Conservation (phyloP, 2,797 vertebrate species). For the Coccyzus lansbergi region DNA sequence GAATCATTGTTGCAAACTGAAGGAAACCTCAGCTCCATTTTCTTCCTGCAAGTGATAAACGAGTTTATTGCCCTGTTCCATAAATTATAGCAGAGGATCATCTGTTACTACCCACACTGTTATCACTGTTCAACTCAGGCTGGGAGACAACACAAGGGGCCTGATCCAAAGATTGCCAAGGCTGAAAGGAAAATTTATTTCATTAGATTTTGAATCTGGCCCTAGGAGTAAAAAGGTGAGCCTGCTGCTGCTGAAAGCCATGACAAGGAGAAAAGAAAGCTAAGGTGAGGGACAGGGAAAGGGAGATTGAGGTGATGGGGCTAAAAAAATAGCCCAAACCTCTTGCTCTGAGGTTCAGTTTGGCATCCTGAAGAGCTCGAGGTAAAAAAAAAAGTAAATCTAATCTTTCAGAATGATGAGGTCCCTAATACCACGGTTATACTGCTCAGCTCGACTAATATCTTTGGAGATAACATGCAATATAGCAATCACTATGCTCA, state of each 20-base stretch:
- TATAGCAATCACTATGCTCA: not conserved
- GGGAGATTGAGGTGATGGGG: rapidly evolving
- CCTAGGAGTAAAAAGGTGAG: not conserved
- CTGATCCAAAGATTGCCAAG: not conserved
- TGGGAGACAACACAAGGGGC: not conserved
- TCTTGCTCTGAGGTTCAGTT: not conserved
- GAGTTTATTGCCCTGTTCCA: not conserved
- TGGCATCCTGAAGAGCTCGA: not conserved
- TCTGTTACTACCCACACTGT: not conserved
- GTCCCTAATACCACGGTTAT: not conserved
- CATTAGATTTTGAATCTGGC: not conserved
- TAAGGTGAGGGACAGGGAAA: not conserved
- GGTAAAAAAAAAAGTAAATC: not conserved
- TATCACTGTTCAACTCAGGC: not conserved
- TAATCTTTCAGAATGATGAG: not conserved
- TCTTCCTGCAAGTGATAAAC: not conserved
- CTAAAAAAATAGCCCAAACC: no score
- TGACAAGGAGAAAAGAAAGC: not conserved
- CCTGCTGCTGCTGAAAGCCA: not conserved
- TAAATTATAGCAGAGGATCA: not conserved
- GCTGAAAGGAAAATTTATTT: not conserved
- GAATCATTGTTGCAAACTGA: not conserved
- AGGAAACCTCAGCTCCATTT: not conserved
- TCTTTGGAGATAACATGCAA: not conserved
- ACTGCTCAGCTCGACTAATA: not conserved